Conservation (phyloP, 2,797 vertebrate genomes). For the Pelodytes ibericus region DNA sequence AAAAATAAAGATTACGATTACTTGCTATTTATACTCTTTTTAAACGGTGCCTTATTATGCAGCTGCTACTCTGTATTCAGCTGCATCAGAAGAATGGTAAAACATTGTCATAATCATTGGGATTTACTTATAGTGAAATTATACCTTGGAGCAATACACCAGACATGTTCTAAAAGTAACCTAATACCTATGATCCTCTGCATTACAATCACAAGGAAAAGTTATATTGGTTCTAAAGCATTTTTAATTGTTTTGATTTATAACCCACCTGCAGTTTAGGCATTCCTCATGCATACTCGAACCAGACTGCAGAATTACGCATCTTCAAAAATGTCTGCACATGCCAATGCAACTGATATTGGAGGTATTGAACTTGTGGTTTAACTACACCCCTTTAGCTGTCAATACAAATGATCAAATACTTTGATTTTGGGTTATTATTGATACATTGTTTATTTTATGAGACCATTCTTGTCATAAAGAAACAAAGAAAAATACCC, state of each 20-base stretch:
- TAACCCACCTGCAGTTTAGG: slow-evolving; percentile 28
- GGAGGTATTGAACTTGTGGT: too few species aligned
- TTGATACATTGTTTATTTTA: too few species aligned
- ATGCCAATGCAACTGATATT: slow-evolving; percentile 5
- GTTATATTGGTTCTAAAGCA: slow-evolving; percentile 3
- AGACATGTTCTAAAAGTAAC: slow-evolving; percentile 12
- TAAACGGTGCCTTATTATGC: neutral
- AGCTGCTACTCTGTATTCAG: slow-evolving; percentile 18
- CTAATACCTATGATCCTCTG: slow-evolving; percentile 7
- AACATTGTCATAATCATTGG: slow-evolving; percentile 6
- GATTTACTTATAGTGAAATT: slow-evolving; percentile 10
- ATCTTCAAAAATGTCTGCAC: slow-evolving; percentile 26
- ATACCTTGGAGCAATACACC: slow-evolving; percentile 9
- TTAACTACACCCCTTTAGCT: too few species aligned
- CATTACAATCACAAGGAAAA: slow-evolving; percentile 12
- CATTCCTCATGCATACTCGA: slow-evolving; percentile 12
- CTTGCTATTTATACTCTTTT: slow-evolving; percentile 11
- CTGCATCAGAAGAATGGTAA: slow-evolving; percentile 1
- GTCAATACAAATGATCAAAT: too few species aligned
- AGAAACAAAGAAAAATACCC: too few species aligned
- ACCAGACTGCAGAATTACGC: slow-evolving; percentile 11
- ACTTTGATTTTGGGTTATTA: too few species aligned
- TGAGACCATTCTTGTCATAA: too few species aligned
- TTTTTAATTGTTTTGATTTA: slow-evolving; percentile 38
- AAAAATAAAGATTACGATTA: neutral